These are phyloP conservation scores for Zaprionus ornatus DNA, from an alignment of 1,140 invertebrate genomes.

Conservation along the genomic window DNA sequence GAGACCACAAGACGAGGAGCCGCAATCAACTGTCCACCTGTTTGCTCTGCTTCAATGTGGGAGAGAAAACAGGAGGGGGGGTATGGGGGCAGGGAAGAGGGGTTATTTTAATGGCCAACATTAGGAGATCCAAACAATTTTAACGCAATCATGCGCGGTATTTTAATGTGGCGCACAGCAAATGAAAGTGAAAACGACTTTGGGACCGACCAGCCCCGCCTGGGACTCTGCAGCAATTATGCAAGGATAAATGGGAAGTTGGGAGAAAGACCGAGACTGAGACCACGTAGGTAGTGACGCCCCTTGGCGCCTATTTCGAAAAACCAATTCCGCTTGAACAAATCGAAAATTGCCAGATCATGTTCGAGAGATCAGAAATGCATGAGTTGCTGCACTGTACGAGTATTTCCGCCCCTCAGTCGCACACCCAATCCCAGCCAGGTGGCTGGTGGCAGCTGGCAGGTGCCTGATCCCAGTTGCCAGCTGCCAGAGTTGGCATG, in stretches of 20 bases:
- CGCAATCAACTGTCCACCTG: constrained; percentile 22
- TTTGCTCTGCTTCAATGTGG: constrained; percentile 3
- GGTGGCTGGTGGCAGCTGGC: background rate
- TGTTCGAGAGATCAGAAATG: constrained; percentile 10
- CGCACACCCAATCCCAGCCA: background rate
- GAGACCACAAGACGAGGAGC: constrained; percentile 33
- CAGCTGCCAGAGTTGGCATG: constrained; percentile 45
- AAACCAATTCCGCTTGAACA: constrained; percentile 27
- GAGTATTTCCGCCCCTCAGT: constrained; percentile 25
- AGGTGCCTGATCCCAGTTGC: background rate
- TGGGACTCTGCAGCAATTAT: constrained; percentile 57
- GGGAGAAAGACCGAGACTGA: background rate
- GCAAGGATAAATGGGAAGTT: constrained; percentile 70
- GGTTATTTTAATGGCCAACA: constrained; percentile 75
- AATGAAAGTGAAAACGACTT: constrained; percentile 81
- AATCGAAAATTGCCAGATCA: constrained; percentile 38
- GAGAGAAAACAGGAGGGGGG: background rate
- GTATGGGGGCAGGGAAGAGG: background rate
- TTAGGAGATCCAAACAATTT: constrained; percentile 81
- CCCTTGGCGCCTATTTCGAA: constrained; percentile 10
- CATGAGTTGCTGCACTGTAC: background rate
- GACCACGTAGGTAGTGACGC: constrained; percentile 14
- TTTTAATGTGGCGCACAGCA: constrained; percentile 72
- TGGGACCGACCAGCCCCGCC: constrained; percentile 19
- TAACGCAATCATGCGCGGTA: constrained; percentile 80